These are phyloP conservation scores for Anoplophora glabripennis DNA, from an alignment of 1,140 invertebrate genomes.

Conservation along the genomic window DNA sequence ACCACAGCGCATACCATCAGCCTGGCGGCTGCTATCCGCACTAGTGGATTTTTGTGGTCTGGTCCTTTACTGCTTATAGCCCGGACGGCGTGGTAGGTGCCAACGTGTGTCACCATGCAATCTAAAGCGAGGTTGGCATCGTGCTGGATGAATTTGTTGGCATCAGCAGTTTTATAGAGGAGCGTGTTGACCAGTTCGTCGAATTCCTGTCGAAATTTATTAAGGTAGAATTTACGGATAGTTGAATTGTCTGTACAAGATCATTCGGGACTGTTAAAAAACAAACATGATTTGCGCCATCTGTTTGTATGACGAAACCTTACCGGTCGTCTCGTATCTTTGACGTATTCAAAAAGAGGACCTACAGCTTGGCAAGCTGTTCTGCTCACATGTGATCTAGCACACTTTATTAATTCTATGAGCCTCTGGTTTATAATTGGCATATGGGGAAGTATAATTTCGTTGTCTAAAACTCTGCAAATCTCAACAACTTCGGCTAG, in stretches of 20 bases:
- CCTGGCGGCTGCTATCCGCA: slow-evolving; percentile 37
- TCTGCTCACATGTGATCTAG: slow-evolving; percentile 45
- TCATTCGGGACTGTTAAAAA: no score
- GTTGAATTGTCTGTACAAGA: no score
- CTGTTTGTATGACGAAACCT: slow-evolving; percentile 1
- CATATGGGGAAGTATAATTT: slow-evolving; percentile 43
- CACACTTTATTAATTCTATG: slow-evolving; percentile 42
- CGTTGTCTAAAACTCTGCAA: slow-evolving; percentile 25
- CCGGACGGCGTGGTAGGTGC: slow-evolving; percentile 45
- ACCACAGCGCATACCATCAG: slow-evolving; percentile 43
- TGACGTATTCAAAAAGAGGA: slow-evolving; percentile 46
- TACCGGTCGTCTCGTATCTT: slow-evolving; percentile 47
- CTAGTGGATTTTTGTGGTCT: slow-evolving; percentile 44
- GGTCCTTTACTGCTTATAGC: slow-evolving; percentile 45
- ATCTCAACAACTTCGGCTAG: slow-evolving; percentile 43
- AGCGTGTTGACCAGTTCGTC: slow-evolving; percentile 59
- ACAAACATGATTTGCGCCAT: no score
- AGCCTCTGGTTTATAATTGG: slow-evolving; percentile 44
- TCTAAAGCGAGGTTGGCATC: slow-evolving; percentile 61
- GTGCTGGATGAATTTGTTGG: slow-evolving; percentile 63
- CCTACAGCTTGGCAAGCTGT: slow-evolving; percentile 47
- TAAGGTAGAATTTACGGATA: no score
- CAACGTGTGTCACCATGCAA: slow-evolving; percentile 57
- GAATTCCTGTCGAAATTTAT: slow-evolving; percentile 53
- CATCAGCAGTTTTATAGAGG: slow-evolving; percentile 60